Percentiles rank a stretch among this genome's conserved stretches.
phyloP scores from a whole-genome alignment of 2,113 vertebrate species.

The Saiga tatarica region DNA sequence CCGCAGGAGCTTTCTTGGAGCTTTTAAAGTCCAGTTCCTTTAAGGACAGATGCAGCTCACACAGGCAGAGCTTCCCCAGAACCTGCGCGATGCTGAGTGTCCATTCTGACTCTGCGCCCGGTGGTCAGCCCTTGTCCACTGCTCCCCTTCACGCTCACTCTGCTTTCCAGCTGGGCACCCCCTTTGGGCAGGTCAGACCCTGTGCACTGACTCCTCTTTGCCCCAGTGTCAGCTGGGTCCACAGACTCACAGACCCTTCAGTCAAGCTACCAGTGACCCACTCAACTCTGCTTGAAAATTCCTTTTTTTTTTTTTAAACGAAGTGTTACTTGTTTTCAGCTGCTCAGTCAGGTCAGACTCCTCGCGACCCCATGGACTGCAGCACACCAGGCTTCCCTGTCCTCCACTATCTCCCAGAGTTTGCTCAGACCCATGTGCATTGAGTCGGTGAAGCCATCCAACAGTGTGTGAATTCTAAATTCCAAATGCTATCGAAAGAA shows the following conservation, averaged over 20 bases:
- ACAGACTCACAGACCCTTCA: background rate
- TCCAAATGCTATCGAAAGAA: background rate
- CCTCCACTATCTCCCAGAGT: background rate
- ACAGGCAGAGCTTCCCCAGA: background rate
- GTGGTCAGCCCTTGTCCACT: fast-evolving
- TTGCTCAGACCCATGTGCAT: background rate
- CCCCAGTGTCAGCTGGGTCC: background rate
- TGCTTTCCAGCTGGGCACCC: background rate
- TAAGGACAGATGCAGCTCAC: background rate
- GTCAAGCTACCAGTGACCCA: background rate
- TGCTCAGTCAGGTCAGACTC: background rate
- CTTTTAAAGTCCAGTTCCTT: constrained; percentile 5
- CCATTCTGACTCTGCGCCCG: background rate
- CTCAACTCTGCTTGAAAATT: background rate
- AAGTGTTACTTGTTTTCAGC: background rate
- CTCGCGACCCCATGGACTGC: background rate
- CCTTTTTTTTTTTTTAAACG: background rate
- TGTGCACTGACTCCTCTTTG: background rate
- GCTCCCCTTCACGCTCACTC: background rate
- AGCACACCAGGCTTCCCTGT: background rate
- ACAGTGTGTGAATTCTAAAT: background rate
- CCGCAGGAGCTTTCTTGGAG: background rate
- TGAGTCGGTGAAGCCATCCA: background rate
- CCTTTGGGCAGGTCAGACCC: background rate
- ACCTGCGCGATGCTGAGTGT: background rate